These are phyloP conservation scores for Pyrrhia umbra DNA, from an alignment of 2,888 invertebrate genomes.

Conservation along the genomic window DNA sequence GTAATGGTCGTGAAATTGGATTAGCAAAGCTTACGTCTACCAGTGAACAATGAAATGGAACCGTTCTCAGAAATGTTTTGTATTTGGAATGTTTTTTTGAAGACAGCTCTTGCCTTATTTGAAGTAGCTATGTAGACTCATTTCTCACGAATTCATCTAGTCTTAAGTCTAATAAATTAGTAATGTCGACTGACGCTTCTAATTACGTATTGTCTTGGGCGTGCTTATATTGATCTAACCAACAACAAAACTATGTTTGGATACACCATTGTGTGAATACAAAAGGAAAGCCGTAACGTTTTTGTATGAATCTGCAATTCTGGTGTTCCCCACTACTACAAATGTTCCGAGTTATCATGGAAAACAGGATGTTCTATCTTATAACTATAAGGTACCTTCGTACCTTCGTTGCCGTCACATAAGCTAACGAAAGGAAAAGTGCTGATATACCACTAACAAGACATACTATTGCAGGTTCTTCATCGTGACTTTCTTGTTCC, in stretches of 20 bases:
- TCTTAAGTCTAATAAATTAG: background rate
- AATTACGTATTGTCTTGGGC: background rate
- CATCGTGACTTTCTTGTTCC: slow-evolving; percentile 96
- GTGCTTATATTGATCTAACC: background rate
- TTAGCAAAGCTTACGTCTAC: slow-evolving; percentile 37
- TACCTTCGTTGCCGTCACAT: background rate
- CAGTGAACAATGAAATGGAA: slow-evolving; percentile 25
- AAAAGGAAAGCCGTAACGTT: background rate
- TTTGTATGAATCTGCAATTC: no score
- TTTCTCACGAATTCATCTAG: slow-evolving; percentile 7
- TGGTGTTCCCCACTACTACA: background rate
- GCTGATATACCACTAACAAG: slow-evolving; percentile 26
- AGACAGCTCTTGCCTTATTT: slow-evolving; percentile 20
- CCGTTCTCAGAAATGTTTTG: slow-evolving; percentile 14
- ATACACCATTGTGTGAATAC: background rate
- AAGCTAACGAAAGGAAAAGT: slow-evolving; percentile 23
- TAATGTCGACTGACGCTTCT: background rate
- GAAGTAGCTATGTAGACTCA: background rate
- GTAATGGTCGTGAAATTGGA: slow-evolving; percentile 41
- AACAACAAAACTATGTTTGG: background rate
- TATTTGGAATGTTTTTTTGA: slow-evolving; percentile 10
- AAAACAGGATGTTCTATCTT: background rate
- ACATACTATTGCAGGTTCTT: slow-evolving; percentile 92
- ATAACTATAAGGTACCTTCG: background rate
- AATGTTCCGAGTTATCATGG: background rate